These are phyloP conservation scores for Asobara japonica DNA, from an alignment of 1,140 invertebrate species.

Conservation along the genomic window DNA sequence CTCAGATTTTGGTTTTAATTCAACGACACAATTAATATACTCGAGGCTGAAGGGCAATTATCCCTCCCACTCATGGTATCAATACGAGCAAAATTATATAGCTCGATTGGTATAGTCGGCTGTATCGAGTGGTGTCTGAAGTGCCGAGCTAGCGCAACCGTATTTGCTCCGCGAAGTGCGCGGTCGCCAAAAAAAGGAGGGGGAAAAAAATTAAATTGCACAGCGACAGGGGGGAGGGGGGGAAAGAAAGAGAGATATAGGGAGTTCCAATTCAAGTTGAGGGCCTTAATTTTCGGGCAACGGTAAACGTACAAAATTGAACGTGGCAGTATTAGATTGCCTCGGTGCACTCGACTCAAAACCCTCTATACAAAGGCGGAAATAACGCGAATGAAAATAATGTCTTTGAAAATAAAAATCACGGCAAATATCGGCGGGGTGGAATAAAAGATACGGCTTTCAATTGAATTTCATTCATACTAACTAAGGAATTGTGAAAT, in stretches of 20 bases:
- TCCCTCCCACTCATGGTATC: background rate
- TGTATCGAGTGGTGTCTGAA: background rate
- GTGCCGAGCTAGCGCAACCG: background rate
- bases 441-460: background rate
- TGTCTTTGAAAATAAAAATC: conserved; percentile 3
- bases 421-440: background rate
- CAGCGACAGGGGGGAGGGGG: background rate
- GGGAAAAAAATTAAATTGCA: conserved; percentile 7
- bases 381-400: background rate
- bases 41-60: background rate
- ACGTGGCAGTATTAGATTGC: conserved; percentile 18
- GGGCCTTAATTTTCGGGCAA: conserved; percentile 18
- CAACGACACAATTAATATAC: background rate
- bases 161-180: conserved; percentile 5
- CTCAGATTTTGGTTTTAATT: background rate
- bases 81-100: background rate
- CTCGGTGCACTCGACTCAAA: background rate
- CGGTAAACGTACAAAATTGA: conserved; percentile 15
- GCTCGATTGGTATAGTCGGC: background rate
- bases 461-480: too few species aligned
- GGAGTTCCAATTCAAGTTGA: conserved; percentile 11
- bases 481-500: too few species aligned
- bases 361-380: background rate
- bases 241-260: background rate
- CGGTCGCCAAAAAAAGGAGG: background rate